Evolutionary conservation across 2,888 invertebrate species (phyloP).

Genomic region (Yponomeuta cagnagella): DNA sequence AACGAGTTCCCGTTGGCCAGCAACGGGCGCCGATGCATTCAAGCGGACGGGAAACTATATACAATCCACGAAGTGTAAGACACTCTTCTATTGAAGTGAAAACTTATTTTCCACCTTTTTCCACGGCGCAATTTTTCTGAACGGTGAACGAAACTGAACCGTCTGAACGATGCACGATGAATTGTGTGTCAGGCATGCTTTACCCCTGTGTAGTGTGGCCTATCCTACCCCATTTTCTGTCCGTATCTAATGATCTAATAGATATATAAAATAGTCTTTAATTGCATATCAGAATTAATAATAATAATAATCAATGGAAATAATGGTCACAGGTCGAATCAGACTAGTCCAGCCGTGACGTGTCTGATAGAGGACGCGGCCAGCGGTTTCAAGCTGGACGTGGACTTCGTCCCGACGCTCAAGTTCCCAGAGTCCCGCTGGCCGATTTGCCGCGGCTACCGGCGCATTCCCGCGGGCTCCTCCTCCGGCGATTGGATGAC

Average conservation of each 20-base stretch:
- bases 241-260: no score
- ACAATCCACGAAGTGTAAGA: conserved; percentile 24
- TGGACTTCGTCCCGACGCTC: conserved; percentile 73
- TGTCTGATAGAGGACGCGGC: conserved; percentile 44
- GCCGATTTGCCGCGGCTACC: conserved; percentile 40
- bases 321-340: background rate
- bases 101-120: no score
- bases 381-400: conserved; percentile 46
- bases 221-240: no score
- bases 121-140: no score
- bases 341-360: conserved; percentile 74
- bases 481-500: conserved; percentile 57
- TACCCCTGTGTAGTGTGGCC: no score
- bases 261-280: no score
- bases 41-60: conserved; percentile 54
- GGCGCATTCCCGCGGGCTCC: conserved; percentile 36
- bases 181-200: no score
- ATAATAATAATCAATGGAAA: no score
- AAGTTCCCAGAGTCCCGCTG: conserved; percentile 60
- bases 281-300: no score
- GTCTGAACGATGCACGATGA: no score
- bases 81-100: background rate
- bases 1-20: conserved; percentile 33
- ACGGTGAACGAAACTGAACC: no score
- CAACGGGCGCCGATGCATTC: conserved; percentile 16